These are phyloP conservation scores for Boloria selene DNA, from an alignment of 2,888 invertebrate species.

Conservation along the genomic window DNA sequence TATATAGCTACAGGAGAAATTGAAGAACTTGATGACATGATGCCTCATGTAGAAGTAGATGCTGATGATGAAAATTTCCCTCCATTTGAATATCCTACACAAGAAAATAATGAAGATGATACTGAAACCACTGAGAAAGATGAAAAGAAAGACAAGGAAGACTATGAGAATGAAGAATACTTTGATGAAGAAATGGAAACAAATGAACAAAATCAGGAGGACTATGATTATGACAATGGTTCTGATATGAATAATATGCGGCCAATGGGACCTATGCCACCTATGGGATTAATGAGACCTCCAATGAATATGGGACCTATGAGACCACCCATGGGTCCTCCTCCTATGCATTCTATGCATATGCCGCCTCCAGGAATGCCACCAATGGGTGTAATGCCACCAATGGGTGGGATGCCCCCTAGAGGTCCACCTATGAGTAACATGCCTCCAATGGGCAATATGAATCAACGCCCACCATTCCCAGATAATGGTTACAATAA, in stretches of 20 bases:
- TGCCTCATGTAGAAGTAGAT: conserved; percentile 86
- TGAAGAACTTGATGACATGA: conserved; percentile 89
- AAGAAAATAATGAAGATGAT: conserved; percentile 55
- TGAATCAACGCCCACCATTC: conserved; percentile 58
- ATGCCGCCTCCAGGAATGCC: conserved; percentile 59
- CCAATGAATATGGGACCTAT: conserved; percentile 50
- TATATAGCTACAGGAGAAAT: conserved; percentile 91
- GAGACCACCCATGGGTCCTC: conserved; percentile 47
- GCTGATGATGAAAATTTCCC: conserved; percentile 76
- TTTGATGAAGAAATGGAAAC: conserved; percentile 72
- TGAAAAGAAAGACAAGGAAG: conserved; percentile 62
- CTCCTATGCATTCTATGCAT: conserved; percentile 52
- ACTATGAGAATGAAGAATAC: conserved; percentile 56
- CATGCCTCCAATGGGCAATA: conserved; percentile 54
- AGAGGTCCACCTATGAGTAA: conserved; percentile 56
- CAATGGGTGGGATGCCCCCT: conserved; percentile 52
- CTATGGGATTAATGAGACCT: conserved; percentile 46
- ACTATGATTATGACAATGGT: conserved; percentile 65
- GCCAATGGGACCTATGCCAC: conserved; percentile 52
- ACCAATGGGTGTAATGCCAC: conserved; percentile 55
- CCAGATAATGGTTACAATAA: conserved; percentile 72
- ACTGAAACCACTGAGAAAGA: conserved; percentile 51
- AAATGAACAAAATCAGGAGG: conserved; percentile 67
- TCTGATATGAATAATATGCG: conserved; percentile 58
- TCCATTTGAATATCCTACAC: conserved; percentile 73